A percentile compares a stretch with the other conserved stretches of the same genome.
Conservation (phyloP, 2,113 vertebrate genomes). For the Heloderma charlesbogerti region DNA sequence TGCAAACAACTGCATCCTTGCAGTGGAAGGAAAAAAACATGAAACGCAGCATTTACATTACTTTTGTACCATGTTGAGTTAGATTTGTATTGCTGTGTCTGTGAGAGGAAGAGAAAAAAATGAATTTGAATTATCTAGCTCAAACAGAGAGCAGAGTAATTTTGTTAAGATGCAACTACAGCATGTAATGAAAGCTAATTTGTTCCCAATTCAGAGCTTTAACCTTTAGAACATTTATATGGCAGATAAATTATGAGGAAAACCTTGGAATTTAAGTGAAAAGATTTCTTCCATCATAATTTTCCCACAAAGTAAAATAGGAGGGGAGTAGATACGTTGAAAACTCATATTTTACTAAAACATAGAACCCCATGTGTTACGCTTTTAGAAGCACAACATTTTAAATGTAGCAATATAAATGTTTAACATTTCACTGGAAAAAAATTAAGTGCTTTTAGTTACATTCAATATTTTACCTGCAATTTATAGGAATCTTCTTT, state of each 20-base stretch:
- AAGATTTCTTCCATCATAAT: conserved; percentile 9
- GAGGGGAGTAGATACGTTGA: neutral
- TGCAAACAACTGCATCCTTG: conserved; percentile 68
- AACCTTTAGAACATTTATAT: conserved; percentile 38
- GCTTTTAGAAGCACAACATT: rapidly evolving
- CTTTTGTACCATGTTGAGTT: conserved; percentile 39
- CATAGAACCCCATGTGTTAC: neutral
- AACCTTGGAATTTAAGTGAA: conserved; percentile 22
- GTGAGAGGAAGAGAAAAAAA: neutral
- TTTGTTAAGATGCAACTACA: conserved; percentile 52
- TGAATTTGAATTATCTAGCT: conserved; percentile 34
- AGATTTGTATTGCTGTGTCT: neutral
- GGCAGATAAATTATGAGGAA: conserved; percentile 27
- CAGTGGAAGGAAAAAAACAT: conserved; percentile 24
- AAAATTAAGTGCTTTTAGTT: neutral
- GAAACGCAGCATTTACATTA: conserved; percentile 23
- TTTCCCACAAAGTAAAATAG: conserved; percentile 27
- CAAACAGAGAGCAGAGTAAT: conserved; percentile 48
- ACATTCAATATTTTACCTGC: neutral
- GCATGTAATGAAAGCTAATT: conserved; percentile 61
- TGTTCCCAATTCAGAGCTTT: conserved; percentile 39
- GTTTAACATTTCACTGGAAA: neutral
- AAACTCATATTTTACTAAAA: neutral
- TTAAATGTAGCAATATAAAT: neutral
- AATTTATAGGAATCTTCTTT: neutral